Percentiles rank a stretch among this genome's conserved stretches.
Conservation (phyloP, 2,797 vertebrate genomes). For the Mallotus villosus region DNA sequence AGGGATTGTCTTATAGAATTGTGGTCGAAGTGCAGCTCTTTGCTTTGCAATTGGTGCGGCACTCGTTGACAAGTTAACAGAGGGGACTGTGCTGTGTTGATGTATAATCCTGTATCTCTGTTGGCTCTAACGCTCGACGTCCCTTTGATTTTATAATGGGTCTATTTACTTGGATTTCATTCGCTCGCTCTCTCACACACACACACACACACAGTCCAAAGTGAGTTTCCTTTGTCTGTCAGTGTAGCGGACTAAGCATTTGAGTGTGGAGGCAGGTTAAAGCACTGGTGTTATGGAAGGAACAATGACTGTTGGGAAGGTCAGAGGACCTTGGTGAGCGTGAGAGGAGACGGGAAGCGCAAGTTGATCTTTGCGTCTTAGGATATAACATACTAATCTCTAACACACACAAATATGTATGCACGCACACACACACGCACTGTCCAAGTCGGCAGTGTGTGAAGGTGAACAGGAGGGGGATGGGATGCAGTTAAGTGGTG, state of each 20-base stretch:
- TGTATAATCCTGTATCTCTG: slow-evolving; percentile 33
- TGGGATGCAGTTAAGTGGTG: slow-evolving; percentile 54
- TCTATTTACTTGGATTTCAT: slow-evolving; percentile 16
- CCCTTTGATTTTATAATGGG: slow-evolving; percentile 24
- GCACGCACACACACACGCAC: not conserved
- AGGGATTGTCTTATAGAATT: slow-evolving; percentile 48
- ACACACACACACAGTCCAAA: slow-evolving; percentile 6
- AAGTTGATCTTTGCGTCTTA: slow-evolving; percentile 43
- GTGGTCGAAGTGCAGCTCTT: slow-evolving; percentile 69
- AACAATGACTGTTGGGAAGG: slow-evolving; percentile 38
- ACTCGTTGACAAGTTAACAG: slow-evolving; percentile 63
- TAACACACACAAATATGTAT: slow-evolving; percentile 6
- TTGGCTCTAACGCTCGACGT: slow-evolving; percentile 39
- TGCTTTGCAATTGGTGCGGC: slow-evolving; percentile 68
- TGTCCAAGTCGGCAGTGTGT: slow-evolving; percentile 50
- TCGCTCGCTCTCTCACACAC: not conserved
- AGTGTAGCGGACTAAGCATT: slow-evolving; percentile 11
- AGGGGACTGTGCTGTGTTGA: slow-evolving; percentile 37
- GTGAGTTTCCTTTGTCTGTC: slow-evolving; percentile 34
- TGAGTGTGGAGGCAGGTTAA: slow-evolving; percentile 21
- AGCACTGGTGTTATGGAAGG: slow-evolving; percentile 39
- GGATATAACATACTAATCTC: slow-evolving; percentile 29
- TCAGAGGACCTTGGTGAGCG: slow-evolving; percentile 42
- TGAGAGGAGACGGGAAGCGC: slow-evolving; percentile 17
- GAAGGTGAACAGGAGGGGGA: slow-evolving; percentile 60